These are phyloP conservation scores for Percopsis omiscomaycus DNA, from an alignment of 2,797 vertebrate genomes.

Conservation along the genomic window DNA sequence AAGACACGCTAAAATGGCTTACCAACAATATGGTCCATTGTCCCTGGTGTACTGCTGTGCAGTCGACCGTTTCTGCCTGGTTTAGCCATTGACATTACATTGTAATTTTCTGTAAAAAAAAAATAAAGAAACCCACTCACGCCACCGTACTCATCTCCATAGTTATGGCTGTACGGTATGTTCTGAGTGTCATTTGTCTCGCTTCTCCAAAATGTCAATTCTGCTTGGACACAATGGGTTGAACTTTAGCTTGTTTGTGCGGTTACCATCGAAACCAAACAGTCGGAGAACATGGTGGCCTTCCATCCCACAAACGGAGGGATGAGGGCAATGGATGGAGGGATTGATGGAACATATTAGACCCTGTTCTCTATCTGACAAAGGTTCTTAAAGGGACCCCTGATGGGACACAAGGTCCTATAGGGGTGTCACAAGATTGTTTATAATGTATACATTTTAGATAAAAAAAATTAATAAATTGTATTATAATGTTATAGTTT, in stretches of 20 bases:
- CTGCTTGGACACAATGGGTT: conserved; percentile 25
- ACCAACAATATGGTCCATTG: conserved; percentile 31
- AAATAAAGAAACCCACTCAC: conserved; percentile 14
- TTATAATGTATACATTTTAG: no score
- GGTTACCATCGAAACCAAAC: conserved; percentile 64
- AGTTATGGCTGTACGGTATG: conserved; percentile 16
- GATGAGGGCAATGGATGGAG: neutral
- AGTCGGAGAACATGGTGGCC: conserved; percentile 33
- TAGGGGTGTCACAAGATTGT: no score
- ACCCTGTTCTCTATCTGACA: no score
- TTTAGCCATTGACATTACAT: neutral
- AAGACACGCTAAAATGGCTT: conserved; percentile 16
- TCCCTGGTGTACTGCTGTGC: conserved; percentile 4
- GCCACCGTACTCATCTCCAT: conserved; percentile 17
- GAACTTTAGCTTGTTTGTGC: conserved; percentile 47
- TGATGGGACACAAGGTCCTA: no score
- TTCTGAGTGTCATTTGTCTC: conserved; percentile 20
- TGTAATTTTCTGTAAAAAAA: no score
- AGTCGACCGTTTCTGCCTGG: conserved; percentile 21
- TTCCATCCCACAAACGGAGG: conserved; percentile 28
- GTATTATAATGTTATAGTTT: no score
- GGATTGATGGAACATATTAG: neutral
- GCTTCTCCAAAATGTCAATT: conserved; percentile 49
- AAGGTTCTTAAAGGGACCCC: no score
- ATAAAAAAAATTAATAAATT: no score